Evolutionary conservation across 2,888 invertebrate genomes (phyloP).

Genomic region (Rhagonycha fulva): DNA sequence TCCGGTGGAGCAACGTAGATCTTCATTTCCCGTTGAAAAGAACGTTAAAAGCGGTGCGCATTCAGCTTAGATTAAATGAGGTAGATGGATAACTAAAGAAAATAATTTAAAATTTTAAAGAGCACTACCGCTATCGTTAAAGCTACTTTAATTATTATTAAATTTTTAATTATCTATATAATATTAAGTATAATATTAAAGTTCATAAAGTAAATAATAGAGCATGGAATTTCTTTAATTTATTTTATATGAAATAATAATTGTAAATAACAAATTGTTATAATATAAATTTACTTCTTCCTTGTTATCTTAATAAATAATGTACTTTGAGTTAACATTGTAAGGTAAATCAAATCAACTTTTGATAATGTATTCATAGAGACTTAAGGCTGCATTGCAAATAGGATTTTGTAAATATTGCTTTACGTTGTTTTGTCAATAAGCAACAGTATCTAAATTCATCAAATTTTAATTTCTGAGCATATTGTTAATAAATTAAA

Average conservation of each 20-base stretch:
- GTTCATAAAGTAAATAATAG: neutral
- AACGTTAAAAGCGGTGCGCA: conserved; percentile 34
- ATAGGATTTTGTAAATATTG: neutral
- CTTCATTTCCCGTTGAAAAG: conserved; percentile 45
- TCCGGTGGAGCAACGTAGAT: conserved; percentile 47
- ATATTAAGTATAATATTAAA: neutral
- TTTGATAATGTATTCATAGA: neutral
- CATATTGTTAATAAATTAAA: neutral
- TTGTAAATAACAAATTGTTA: neutral
- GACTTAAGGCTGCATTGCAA: neutral
- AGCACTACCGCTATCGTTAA: neutral
- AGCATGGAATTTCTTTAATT: neutral
- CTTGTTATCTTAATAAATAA: neutral
- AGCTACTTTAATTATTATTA: neutral
- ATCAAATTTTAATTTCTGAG: neutral
- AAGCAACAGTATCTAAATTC: neutral
- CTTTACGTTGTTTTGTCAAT: neutral
- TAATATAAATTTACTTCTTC: neutral
- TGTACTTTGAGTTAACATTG: neutral
- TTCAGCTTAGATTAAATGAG: conserved; percentile 31
- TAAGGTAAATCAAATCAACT: neutral
- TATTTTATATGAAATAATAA: neutral
- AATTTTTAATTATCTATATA: neutral
- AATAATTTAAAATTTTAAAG: conserved; percentile 18
- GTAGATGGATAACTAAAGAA: conserved; percentile 26